These are phyloP conservation scores for Novumbra hubbsi DNA, from an alignment of 2,797 vertebrate genomes.

Conservation along the genomic window DNA sequence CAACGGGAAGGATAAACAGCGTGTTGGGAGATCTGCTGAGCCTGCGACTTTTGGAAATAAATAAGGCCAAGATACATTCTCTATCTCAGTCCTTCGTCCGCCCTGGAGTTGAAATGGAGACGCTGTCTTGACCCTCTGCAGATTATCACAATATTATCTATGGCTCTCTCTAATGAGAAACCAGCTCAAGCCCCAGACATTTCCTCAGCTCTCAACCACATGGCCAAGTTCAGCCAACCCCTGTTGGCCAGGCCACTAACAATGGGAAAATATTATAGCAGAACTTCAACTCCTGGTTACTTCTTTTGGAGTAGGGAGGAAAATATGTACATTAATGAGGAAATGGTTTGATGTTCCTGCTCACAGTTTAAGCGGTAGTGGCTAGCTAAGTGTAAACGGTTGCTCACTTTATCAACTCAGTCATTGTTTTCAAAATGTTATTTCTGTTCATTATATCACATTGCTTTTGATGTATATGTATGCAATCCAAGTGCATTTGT, in stretches of 20 bases:
- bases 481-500: conserved; percentile 41
- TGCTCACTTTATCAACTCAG: conserved; percentile 28
- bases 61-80: conserved; percentile 1
- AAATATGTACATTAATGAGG: background rate
- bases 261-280: conserved; percentile 6
- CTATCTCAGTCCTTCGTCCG: conserved; percentile 3
- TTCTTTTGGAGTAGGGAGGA: background rate
- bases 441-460: conserved; percentile 44
- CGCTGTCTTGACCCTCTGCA: conserved; percentile 31
- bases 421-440: conserved; percentile 34
- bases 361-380: background rate
- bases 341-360: background rate
- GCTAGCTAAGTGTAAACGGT: conserved; percentile 10
- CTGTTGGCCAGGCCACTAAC: conserved; percentile 8
- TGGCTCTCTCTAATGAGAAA: conserved; percentile 36
- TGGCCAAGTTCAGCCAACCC: background rate
- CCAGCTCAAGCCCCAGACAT: conserved; percentile 24
- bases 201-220: conserved; percentile 29
- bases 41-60: conserved; percentile 11
- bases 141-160: conserved; percentile 48
- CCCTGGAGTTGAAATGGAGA: conserved; percentile 25
- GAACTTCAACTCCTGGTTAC: background rate
- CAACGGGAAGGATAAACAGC: background rate
- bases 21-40: background rate
- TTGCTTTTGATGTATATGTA: conserved; percentile 48